phyloP scores from a whole-genome alignment of 2,113 vertebrate genomes.

The Dasypus novemcinctus region DNA sequence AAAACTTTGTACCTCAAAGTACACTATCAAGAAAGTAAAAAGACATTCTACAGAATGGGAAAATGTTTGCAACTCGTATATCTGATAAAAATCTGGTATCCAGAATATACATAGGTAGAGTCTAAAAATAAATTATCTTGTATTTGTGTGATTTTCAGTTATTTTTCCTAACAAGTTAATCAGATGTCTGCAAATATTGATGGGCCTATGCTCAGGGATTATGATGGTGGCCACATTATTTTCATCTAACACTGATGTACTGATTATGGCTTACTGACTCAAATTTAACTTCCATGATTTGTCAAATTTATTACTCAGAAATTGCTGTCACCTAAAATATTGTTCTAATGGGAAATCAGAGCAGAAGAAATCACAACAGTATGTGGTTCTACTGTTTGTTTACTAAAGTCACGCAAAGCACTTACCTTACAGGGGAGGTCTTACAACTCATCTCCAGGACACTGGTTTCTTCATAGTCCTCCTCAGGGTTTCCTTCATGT shows the following conservation, averaged over 20 bases:
- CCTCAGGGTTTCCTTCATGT: conserved; percentile 86
- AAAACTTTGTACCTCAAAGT: background rate
- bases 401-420: background rate
- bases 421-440: conserved; percentile 91
- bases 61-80: background rate
- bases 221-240: background rate
- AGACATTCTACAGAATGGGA: background rate
- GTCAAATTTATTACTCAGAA: background rate
- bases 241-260: background rate
- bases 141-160: background rate
- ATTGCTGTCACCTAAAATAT: background rate
- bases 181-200: background rate
- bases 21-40: background rate
- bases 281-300: background rate
- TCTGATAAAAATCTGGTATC: background rate
- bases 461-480: conserved; percentile 89
- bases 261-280: background rate
- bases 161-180: background rate
- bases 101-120: background rate
- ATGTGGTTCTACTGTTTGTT: background rate
- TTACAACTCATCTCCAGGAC: conserved; percentile 92
- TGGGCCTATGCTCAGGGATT: background rate
- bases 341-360: background rate
- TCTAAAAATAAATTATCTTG: background rate
- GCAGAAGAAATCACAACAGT: background rate